Conservation (phyloP, 2,113 vertebrate genomes). For the Dryoscopus gambensis region DNA sequence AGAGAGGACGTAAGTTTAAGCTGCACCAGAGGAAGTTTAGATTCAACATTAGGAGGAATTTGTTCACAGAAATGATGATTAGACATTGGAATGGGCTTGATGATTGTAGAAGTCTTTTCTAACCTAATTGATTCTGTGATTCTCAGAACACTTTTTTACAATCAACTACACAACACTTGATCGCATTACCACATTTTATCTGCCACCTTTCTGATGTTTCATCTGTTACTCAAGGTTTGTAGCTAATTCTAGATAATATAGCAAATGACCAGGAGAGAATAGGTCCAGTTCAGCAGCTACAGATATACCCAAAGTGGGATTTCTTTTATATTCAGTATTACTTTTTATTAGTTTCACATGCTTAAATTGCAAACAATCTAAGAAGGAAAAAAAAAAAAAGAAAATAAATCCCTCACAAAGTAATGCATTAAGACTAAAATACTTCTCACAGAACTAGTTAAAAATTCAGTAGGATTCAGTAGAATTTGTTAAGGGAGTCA, state of each 20-base stretch:
- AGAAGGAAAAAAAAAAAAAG: neutral
- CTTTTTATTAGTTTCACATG: neutral
- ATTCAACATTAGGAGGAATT: neutral
- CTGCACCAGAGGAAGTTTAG: neutral
- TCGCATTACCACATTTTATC: neutral
- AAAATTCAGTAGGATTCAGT: neutral
- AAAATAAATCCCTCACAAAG: neutral
- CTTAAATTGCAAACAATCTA: neutral
- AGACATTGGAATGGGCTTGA: neutral
- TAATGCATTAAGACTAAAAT: neutral
- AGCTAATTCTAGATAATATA: neutral
- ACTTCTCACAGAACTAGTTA: neutral
- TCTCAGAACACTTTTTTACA: accelerated
- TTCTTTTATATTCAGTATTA: neutral
- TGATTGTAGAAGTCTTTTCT: neutral
- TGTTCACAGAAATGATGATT: neutral
- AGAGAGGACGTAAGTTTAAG: neutral
- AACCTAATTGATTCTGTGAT: neutral
- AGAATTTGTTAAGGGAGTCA: neutral
- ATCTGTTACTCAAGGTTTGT: neutral
- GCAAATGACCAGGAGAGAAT: neutral
- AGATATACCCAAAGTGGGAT: neutral
- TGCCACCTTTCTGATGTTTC: neutral
- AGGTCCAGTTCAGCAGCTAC: neutral
- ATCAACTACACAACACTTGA: neutral